These are phyloP conservation scores for Neofelis nebulosa DNA, from an alignment of 2,113 vertebrate species.

Conservation along the genomic window DNA sequence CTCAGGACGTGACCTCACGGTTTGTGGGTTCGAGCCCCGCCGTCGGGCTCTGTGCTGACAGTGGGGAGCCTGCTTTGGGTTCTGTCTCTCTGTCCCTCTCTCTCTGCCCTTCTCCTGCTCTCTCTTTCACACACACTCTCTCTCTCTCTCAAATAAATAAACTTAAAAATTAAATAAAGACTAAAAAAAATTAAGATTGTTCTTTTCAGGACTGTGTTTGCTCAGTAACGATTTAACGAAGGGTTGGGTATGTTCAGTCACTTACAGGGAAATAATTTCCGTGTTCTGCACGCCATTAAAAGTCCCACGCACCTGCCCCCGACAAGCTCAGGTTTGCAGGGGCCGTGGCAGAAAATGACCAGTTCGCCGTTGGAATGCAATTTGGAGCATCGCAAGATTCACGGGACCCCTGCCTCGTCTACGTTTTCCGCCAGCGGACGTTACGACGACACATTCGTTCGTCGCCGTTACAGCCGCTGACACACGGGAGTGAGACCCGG, in stretches of 20 bases:
- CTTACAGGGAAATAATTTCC: conserved; percentile 72
- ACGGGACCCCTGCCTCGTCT: conserved; percentile 59
- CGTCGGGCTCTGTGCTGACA: too few species aligned
- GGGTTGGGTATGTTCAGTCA: conserved; percentile 31
- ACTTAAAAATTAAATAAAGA: too few species aligned
- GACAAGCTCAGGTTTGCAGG: conserved; percentile 59
- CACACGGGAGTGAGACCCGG: conserved; percentile 69
- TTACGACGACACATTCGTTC: conserved; percentile 73
- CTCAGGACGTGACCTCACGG: too few species aligned
- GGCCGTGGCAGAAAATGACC: conserved; percentile 66
- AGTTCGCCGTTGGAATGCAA: conserved; percentile 78
- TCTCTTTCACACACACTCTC: too few species aligned
- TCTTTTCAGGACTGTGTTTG: conserved; percentile 57
- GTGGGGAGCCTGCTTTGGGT: too few species aligned
- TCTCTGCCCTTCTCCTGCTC: too few species aligned
- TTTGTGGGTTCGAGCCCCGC: too few species aligned
- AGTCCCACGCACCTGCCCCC: neutral
- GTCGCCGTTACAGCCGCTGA: too few species aligned
- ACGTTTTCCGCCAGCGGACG: conserved; percentile 75
- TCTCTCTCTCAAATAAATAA: too few species aligned
- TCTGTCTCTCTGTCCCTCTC: too few species aligned
- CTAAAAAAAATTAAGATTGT: conserved; percentile 63
- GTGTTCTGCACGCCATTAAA: conserved; percentile 59
- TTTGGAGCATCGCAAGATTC: conserved; percentile 81
- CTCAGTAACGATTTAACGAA: conserved; percentile 49